Evolutionary conservation across 2,888 invertebrate genomes (phyloP).

Genomic region (Gastrophysa polygoni): DNA sequence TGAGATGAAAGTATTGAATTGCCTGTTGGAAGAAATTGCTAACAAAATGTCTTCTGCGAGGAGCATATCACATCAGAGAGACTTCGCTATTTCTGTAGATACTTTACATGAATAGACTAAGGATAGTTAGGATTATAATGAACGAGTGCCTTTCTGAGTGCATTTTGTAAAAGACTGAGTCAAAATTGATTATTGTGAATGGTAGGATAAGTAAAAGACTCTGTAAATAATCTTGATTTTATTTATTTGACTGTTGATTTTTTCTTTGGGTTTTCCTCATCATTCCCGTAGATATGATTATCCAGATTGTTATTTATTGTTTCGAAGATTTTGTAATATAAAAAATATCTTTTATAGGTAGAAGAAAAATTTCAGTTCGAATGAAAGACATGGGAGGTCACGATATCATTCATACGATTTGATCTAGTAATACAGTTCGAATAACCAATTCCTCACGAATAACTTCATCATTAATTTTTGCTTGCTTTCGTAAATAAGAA

Average conservation of each 20-base stretch:
- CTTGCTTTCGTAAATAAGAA: too few species aligned
- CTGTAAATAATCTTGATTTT: slow-evolving; percentile 16
- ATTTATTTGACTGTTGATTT: slow-evolving; percentile 38
- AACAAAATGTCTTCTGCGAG: slow-evolving; percentile 58
- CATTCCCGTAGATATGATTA: slow-evolving; percentile 48
- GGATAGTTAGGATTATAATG: neutral
- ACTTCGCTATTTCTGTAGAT: slow-evolving; percentile 56
- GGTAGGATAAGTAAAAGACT: slow-evolving; percentile 10
- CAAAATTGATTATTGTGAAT: slow-evolving; percentile 24
- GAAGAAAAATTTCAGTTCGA: neutral
- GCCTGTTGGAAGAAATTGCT: slow-evolving; percentile 76
- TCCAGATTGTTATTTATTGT: slow-evolving; percentile 43
- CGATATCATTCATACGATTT: too few species aligned
- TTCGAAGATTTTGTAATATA: slow-evolving; percentile 18
- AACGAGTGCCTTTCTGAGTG: slow-evolving; percentile 18
- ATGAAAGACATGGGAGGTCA: too few species aligned
- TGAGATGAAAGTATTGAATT: slow-evolving; percentile 74
- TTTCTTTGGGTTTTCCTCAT: slow-evolving; percentile 44
- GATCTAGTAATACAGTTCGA: too few species aligned
- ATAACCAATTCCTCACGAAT: too few species aligned
- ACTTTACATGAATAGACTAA: slow-evolving; percentile 52
- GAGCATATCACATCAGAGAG: slow-evolving; percentile 46
- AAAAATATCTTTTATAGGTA: neutral
- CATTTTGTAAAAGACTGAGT: slow-evolving; percentile 21
- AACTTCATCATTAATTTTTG: too few species aligned